Conservation (phyloP, 2,797 vertebrate species). For the Sphaeramia orbicularis region DNA sequence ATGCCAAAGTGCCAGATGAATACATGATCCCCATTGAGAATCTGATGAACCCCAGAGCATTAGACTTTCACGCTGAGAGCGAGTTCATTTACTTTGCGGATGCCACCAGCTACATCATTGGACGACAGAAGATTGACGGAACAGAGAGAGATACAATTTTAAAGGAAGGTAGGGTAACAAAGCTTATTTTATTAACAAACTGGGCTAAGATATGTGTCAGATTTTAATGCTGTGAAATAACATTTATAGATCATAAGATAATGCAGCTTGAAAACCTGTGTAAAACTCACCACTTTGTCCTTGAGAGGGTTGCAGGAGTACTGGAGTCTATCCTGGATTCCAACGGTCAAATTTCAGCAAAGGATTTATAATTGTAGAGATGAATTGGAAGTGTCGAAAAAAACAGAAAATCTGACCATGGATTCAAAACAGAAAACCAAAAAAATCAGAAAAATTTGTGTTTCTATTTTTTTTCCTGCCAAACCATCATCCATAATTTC, state of each 20-base stretch:
- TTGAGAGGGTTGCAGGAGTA: too few relatives aligned
- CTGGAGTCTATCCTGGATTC: too few relatives aligned
- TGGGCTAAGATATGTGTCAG: not conserved
- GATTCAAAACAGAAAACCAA: too few relatives aligned
- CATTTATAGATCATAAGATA: too few relatives aligned
- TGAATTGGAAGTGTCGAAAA: too few relatives aligned
- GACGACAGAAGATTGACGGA: constrained; percentile 96
- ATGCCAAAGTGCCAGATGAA: constrained; percentile 94
- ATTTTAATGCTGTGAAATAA: not conserved
- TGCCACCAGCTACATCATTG: constrained; percentile 95
- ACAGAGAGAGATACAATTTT: constrained; percentile 94
- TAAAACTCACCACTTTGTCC: too few relatives aligned
- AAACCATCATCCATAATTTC: too few relatives aligned
- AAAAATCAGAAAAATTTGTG: not conserved
- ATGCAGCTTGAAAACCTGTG: too few relatives aligned
- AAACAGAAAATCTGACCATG: too few relatives aligned
- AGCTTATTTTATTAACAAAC: not conserved
- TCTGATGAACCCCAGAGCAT: constrained; percentile 95
- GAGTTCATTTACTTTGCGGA: constrained; percentile 98
- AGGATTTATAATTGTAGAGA: too few relatives aligned
- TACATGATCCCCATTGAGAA: constrained; percentile 99
- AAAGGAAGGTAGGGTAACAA: constrained; percentile 87
- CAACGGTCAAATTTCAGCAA: too few relatives aligned
- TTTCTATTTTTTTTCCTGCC: too few relatives aligned
- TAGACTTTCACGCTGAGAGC: constrained; percentile 95